Conservation (phyloP, 2,113 vertebrate species). For the Aegithalos caudatus region DNA sequence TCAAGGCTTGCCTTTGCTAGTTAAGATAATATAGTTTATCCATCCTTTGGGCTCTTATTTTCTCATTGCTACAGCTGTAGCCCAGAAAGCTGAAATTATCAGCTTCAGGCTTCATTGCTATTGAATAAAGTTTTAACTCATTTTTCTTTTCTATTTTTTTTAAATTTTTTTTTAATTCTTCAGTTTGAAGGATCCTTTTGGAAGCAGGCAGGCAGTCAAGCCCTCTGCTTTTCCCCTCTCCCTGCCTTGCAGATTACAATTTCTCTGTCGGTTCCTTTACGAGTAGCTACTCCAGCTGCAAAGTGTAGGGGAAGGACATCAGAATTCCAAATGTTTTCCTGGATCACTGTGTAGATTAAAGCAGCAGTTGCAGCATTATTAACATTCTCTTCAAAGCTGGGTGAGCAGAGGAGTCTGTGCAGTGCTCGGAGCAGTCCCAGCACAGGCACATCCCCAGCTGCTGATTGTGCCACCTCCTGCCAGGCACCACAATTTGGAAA, state of each 20-base stretch:
- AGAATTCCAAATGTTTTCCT: background rate
- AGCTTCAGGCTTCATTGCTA: constrained; percentile 35
- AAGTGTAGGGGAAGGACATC: background rate
- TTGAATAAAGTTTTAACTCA: constrained; percentile 30
- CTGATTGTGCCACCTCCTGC: background rate
- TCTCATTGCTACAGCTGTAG: constrained; percentile 14
- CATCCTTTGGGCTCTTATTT: constrained; percentile 48
- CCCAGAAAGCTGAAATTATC: background rate
- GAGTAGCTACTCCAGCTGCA: background rate
- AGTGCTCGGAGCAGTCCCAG: background rate
- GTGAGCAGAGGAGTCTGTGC: background rate
- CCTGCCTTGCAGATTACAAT: background rate
- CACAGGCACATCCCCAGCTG: background rate
- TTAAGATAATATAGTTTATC: constrained; percentile 45
- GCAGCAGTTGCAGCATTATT: background rate
- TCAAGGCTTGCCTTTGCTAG: constrained; percentile 19
- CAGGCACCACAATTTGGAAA: background rate
- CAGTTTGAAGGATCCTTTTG: background rate
- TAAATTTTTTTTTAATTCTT: background rate
- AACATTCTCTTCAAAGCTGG: background rate
- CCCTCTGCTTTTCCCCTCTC: background rate
- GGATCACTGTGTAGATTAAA: background rate
- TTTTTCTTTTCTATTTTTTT: background rate
- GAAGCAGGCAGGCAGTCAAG: background rate
- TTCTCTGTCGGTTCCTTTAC: background rate